A percentile compares a stretch with the other conserved stretches of the same genome.
These are phyloP conservation scores for Neodon shergylaensis DNA, from an alignment of 2,113 vertebrate species.

Conservation along the genomic window DNA sequence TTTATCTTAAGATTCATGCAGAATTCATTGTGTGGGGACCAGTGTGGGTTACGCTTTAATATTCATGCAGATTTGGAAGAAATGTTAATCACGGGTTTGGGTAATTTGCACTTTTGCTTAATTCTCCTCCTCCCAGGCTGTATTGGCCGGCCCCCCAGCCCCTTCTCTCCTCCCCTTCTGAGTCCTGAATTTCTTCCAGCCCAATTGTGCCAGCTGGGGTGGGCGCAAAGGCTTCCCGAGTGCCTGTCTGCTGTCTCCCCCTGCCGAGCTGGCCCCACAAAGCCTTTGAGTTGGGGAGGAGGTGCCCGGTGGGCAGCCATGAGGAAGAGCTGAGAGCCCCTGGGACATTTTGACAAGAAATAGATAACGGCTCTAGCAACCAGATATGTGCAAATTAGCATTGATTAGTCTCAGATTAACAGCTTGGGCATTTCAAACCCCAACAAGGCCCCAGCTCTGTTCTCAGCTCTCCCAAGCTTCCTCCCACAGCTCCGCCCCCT, in stretches of 20 bases:
- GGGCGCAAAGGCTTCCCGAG: fast-evolving
- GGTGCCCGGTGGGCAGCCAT: neutral
- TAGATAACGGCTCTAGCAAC: slow-evolving; percentile 66
- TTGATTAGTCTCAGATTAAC: slow-evolving; percentile 78
- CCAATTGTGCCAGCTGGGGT: neutral
- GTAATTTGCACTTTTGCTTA: slow-evolving; percentile 85
- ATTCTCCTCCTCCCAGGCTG: slow-evolving; percentile 78
- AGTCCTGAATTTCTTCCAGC: neutral
- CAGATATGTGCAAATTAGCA: slow-evolving; percentile 76
- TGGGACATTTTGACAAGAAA: slow-evolving; percentile 66
- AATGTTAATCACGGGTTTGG: slow-evolving; percentile 85
- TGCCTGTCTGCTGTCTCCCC: neutral
- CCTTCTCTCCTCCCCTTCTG: neutral
- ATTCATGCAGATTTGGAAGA: slow-evolving; percentile 88
- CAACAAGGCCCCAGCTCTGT: slow-evolving; percentile 32
- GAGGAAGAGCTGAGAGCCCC: neutral
- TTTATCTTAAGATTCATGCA: slow-evolving; percentile 90
- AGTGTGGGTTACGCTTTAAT: slow-evolving; percentile 90
- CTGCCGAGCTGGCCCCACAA: neutral
- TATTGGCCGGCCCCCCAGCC: slow-evolving; percentile 29
- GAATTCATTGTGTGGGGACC: slow-evolving; percentile 88
- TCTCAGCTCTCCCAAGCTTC: neutral
- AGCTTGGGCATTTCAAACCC: slow-evolving; percentile 70
- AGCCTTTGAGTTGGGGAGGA: neutral
- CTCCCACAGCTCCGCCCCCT: neutral